These are phyloP conservation scores for Gracilinanus agilis DNA, from an alignment of 2,113 vertebrate species.

Conservation along the genomic window DNA sequence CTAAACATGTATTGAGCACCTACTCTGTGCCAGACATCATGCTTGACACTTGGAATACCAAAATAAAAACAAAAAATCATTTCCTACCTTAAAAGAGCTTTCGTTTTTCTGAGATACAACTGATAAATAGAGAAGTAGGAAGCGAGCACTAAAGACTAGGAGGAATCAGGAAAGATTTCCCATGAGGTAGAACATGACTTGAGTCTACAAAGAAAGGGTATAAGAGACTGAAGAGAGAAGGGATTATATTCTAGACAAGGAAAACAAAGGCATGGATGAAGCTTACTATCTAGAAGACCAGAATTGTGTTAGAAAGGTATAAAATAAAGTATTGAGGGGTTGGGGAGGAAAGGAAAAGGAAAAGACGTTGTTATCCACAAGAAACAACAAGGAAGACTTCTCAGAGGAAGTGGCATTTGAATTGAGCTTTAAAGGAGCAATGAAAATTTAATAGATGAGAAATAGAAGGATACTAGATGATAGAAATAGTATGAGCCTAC, in stretches of 20 bases:
- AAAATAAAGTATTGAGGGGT: neutral
- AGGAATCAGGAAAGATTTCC: neutral
- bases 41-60: neutral
- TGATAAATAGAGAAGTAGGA: neutral
- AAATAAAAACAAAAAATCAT: neutral
- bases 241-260: neutral
- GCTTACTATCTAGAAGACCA: neutral
- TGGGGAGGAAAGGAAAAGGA: neutral
- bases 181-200: neutral
- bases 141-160: neutral
- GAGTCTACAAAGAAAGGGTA: neutral
- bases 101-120: neutral
- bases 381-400: neutral
- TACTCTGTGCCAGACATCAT: neutral
- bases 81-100: neutral
- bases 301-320: neutral
- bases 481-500: neutral
- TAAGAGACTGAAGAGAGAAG: neutral
- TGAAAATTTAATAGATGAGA: neutral
- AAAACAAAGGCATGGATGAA: neutral
- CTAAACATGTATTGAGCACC: neutral
- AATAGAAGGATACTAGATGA: neutral
- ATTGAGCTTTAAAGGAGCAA: neutral
- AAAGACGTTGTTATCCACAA: neutral
- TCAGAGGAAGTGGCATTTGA: neutral